Conservation (phyloP, 2,113 vertebrate species). For the Catharus bicknelli region DNA sequence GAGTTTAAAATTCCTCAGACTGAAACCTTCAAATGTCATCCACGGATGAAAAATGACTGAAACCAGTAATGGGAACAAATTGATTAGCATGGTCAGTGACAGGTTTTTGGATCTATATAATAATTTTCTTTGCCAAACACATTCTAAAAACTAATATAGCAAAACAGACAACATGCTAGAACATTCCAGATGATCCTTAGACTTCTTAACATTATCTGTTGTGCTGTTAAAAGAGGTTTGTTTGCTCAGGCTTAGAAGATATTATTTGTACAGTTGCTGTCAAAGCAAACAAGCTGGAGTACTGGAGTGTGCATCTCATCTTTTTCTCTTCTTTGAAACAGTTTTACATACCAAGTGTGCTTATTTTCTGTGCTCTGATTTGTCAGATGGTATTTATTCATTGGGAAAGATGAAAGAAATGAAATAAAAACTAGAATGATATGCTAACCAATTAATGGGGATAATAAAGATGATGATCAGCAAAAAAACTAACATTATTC, state of each 20-base stretch:
- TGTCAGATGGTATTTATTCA: not conserved
- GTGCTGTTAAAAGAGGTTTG: not conserved
- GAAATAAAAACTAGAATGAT: not conserved
- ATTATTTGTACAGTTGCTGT: slow-evolving; percentile 31
- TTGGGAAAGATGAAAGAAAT: not conserved
- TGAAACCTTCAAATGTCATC: not conserved
- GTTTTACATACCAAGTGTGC: not conserved
- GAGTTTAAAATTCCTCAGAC: not conserved
- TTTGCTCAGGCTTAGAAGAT: slow-evolving; percentile 1
- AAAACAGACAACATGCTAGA: not conserved
- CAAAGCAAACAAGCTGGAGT: slow-evolving; percentile 28
- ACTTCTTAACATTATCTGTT: not conserved
- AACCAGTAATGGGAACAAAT: not conserved
- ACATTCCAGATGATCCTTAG: not conserved
- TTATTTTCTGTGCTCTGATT: not conserved
- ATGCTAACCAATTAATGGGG: not conserved
- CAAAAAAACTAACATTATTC: not conserved
- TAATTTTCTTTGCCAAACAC: not conserved
- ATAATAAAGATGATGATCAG: not conserved
- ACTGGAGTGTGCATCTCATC: not conserved
- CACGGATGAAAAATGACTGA: not conserved
- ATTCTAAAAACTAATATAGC: not conserved
- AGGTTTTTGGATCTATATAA: not conserved
- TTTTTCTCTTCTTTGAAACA: slow-evolving; percentile 1
- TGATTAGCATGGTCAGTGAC: not conserved